Base-by-base conservation (phyloP, 2,113 vertebrate species). In the Lathamus discolor region DNA sequence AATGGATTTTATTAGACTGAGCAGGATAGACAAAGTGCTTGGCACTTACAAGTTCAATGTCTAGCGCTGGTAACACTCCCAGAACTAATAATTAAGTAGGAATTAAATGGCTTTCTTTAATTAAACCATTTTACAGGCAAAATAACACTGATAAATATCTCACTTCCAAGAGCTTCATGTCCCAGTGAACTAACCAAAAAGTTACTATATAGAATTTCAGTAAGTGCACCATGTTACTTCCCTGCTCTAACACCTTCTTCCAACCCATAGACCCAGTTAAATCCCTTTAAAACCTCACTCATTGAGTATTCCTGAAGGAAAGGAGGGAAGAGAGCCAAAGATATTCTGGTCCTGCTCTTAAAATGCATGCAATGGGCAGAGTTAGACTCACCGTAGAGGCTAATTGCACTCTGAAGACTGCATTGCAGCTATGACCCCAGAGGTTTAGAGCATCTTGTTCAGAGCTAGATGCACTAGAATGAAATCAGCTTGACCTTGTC, bases 71-170 rank as follows among this genome's bases (percentile, higher is more conserved):
- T 90, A 95, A 39, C 33, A 12, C 39, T 92, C 52, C 62, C 48
- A 88, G 79, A 85, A 92, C 54, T 46, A 70, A 59, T 70, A 85
- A 84, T 37, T 43, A 89, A 76, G 39, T 20, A 90, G 54, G 49
- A 95, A 37, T 3, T 49, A 81, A 92, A 83, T 52, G 5, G 4
- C 29, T 88, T 66, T 29, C 41, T 55, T 83, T 52, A 77, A 91
- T 86, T 27, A 80, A 95, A 86, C 39, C 20, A n/a, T 49, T 77
- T 77, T 80, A 39, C 39, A 6, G 25, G 63, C 31, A 69, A 96
- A 66, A 73, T 73, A 48, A 44, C 68, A 33, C 28, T 17, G 48
- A 44, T 24, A 73, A 23, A 24, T 69, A 39, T 66, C 67, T 90
- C 67, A 39, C 48, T 90, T 69, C 18, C 41, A 88, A 48, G 72